Percentiles rank a stretch among this genome's conserved stretches.
These are phyloP conservation scores for Pharmacophagus antenor DNA, from an alignment of 2,888 invertebrate species.

Conservation along the genomic window DNA sequence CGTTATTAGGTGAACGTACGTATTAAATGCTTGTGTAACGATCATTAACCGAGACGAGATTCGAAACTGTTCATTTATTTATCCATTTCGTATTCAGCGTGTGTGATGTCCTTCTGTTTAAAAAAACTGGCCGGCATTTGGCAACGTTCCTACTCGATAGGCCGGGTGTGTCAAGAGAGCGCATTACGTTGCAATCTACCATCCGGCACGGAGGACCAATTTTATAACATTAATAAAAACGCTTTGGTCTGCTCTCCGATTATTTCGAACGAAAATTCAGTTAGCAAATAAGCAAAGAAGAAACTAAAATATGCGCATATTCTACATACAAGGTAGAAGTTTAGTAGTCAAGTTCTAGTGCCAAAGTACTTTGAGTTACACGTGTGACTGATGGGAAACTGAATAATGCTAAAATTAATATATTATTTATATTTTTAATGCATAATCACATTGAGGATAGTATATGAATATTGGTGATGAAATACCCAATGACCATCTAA, in stretches of 20 bases:
- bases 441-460: too few species aligned
- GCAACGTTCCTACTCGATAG: conserved; percentile 2
- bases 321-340: too few species aligned
- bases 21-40: conserved; percentile 7
- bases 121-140: neutral
- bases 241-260: neutral
- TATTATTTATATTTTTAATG: too few species aligned
- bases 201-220: neutral
- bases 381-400: too few species aligned
- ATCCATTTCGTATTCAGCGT: conserved; percentile 8
- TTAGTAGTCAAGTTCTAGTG: too few species aligned
- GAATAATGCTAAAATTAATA: too few species aligned
- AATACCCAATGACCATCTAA: too few species aligned
- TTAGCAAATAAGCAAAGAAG: too few species aligned
- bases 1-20: neutral
- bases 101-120: neutral
- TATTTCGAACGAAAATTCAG: too few species aligned
- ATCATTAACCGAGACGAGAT: neutral
- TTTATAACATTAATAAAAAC: neutral
- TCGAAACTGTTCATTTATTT: neutral
- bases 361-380: too few species aligned
- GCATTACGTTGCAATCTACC: neutral
- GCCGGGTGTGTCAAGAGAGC: neutral
- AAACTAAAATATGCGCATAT: too few species aligned
- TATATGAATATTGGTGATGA: too few species aligned